Evolutionary conservation across 2,113 vertebrate genomes (phyloP).

Genomic region (Cariama cristata): DNA sequence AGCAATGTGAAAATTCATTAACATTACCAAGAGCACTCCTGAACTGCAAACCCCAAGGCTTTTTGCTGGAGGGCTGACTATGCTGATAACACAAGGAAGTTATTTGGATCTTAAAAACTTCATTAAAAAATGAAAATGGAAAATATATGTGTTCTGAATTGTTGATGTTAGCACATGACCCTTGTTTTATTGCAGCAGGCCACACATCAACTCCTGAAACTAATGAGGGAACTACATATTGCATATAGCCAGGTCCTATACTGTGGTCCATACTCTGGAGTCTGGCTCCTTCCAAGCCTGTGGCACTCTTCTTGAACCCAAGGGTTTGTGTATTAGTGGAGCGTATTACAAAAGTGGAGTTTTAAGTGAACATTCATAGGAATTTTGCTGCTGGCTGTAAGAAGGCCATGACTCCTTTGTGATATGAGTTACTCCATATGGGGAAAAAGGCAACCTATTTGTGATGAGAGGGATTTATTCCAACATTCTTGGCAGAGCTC

Average conservation of each 20-base stretch:
- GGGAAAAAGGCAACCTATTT: not conserved
- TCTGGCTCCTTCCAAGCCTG: not conserved
- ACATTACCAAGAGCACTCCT: not conserved
- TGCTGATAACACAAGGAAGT: not conserved
- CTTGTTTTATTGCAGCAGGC: not conserved
- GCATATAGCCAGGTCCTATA: not conserved
- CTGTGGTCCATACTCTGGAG: not conserved
- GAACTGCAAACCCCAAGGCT: not conserved
- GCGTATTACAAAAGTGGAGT: not conserved
- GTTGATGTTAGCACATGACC: not conserved
- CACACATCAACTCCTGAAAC: not conserved
- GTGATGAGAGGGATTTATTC: not conserved
- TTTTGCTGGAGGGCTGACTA: not conserved
- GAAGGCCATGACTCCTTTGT: not conserved
- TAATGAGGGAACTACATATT: not conserved
- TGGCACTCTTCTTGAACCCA: not conserved
- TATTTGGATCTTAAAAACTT: not conserved
- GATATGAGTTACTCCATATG: rapidly evolving
- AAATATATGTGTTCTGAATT: not conserved
- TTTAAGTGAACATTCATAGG: not conserved
- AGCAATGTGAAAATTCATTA: not conserved
- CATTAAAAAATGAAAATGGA: slow-evolving; percentile 36
- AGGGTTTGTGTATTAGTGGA: not conserved
- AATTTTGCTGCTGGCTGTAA: not conserved
- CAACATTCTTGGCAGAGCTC: not conserved